Conservation (phyloP, 2,797 vertebrate species). For the Sciaenops ocellatus region DNA sequence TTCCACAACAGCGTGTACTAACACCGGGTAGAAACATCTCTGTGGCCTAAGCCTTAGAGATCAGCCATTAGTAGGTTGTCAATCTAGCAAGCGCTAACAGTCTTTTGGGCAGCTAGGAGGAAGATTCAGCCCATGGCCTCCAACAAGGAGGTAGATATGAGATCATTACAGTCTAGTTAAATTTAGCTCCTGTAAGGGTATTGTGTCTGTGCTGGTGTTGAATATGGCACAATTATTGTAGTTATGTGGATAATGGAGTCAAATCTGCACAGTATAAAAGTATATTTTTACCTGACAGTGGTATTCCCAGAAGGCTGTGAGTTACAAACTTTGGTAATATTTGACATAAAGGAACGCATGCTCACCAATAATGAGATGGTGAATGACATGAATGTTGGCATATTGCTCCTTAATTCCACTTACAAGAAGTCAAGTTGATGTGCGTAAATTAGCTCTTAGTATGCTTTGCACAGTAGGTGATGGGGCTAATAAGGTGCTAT, state of each 20-base stretch:
- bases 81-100: constrained; percentile 71
- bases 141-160: constrained; percentile 69
- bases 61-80: constrained; percentile 83
- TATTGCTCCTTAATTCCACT: constrained; percentile 23
- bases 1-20: constrained; percentile 70
- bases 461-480: constrained; percentile 1
- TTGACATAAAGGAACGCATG: constrained; percentile 44
- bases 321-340: constrained; percentile 51
- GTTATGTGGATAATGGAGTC: constrained; percentile 72
- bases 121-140: constrained; percentile 62
- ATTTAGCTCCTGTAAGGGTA: constrained; percentile 70
- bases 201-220: constrained; percentile 53
- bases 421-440: constrained; percentile 16
- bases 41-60: constrained; percentile 73
- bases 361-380: constrained; percentile 42
- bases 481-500: constrained; percentile 12
- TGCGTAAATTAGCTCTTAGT: constrained; percentile 7
- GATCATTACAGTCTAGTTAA: constrained; percentile 77
- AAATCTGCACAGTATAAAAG: constrained; percentile 52
- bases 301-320: constrained; percentile 31
- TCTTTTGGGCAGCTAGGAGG: constrained; percentile 70
- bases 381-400: constrained; percentile 23
- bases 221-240: constrained; percentile 70
- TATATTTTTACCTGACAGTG: constrained; percentile 64
- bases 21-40: constrained; percentile 73